phyloP scores from a whole-genome alignment of 1,140 invertebrate species.

The fruit fly (Drosophila melanogaster) region DNA sequence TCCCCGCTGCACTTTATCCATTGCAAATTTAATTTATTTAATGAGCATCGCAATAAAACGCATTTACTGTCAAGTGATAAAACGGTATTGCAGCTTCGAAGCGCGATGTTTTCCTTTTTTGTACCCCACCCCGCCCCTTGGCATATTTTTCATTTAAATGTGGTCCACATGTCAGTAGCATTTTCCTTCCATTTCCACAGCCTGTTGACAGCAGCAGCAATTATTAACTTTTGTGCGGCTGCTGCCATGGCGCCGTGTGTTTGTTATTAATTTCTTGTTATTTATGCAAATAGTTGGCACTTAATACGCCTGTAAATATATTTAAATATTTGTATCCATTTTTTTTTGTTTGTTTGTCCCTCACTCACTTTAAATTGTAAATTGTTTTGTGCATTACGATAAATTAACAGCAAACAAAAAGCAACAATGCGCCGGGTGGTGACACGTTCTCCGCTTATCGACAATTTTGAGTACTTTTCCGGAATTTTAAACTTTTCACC shows the following conservation, averaged over 20 bases:
- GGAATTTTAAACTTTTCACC: slow-evolving; percentile 59
- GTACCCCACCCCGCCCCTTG: background rate
- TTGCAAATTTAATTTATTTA: slow-evolving; percentile 80
- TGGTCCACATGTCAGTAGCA: slow-evolving; percentile 58
- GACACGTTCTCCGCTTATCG: slow-evolving; percentile 71
- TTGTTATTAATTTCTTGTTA: slow-evolving; percentile 84
- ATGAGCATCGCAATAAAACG: slow-evolving; percentile 77
- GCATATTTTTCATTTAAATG: slow-evolving; percentile 79
- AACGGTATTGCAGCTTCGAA: slow-evolving; percentile 65
- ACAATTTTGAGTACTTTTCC: slow-evolving; percentile 38
- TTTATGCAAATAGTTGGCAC: slow-evolving; percentile 84
- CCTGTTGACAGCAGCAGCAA: slow-evolving; percentile 77
- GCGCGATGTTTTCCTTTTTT: slow-evolving; percentile 21
- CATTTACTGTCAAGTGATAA: slow-evolving; percentile 83
- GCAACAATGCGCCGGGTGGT: slow-evolving; percentile 7
- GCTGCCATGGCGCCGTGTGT: slow-evolving; percentile 79
- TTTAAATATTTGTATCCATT: slow-evolving; percentile 29
- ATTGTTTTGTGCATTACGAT: slow-evolving; percentile 75
- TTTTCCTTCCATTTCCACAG: slow-evolving; percentile 22
- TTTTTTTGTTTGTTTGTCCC: slow-evolving; percentile 1
- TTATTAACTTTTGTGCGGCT: slow-evolving; percentile 80
- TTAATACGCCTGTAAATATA: slow-evolving; percentile 74
- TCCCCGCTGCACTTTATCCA: slow-evolving; percentile 3
- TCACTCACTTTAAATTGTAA: slow-evolving; percentile 39
- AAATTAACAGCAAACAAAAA: slow-evolving; percentile 67